These are phyloP conservation scores for Patiria pectinifera DNA, from an alignment of 53 echinoderm and acorn worm species.

Conservation along the genomic window DNA sequence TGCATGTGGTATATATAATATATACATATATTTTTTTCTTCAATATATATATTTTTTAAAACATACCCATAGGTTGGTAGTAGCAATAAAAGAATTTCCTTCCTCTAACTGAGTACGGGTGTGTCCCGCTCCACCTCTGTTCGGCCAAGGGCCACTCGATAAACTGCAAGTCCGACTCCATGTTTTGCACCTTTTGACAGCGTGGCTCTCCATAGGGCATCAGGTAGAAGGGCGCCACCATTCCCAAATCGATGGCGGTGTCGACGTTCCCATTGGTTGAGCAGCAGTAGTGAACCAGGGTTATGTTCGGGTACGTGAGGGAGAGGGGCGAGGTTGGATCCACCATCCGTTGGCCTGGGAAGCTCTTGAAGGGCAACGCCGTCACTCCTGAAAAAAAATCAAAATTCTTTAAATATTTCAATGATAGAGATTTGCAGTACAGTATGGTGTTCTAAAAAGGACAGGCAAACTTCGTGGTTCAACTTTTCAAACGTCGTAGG, in stretches of 20 bases:
- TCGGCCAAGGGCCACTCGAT: conserved; percentile 55
- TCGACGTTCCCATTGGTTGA: conserved; percentile 49
- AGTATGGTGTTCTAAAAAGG: no score
- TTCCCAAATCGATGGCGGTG: conserved; percentile 43
- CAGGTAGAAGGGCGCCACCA: conserved; percentile 52
- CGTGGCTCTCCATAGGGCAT: conserved; percentile 56
- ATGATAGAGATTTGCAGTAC: background rate
- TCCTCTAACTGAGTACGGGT: conserved; percentile 54
- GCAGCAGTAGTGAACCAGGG: conserved; percentile 62
- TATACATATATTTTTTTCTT: no score
- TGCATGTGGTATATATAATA: no score
- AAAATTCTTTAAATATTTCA: background rate
- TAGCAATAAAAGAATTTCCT: conserved; percentile 62
- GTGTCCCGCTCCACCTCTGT: conserved; percentile 34
- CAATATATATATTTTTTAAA: background rate
- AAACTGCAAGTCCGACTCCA: conserved; percentile 51
- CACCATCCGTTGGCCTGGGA: conserved; percentile 10
- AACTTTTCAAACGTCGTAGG: no score
- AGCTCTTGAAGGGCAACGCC: conserved; percentile 28
- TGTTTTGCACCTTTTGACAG: conserved; percentile 59
- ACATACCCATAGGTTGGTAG: conserved; percentile 55
- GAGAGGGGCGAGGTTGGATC: conserved; percentile 37
- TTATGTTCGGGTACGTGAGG: conserved; percentile 29
- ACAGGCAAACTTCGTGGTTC: no score
- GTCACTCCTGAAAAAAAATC: conserved; percentile 26